Evolutionary conservation across 2,797 vertebrate species (phyloP).

Genomic region (Cetoscarus ocellatus): DNA sequence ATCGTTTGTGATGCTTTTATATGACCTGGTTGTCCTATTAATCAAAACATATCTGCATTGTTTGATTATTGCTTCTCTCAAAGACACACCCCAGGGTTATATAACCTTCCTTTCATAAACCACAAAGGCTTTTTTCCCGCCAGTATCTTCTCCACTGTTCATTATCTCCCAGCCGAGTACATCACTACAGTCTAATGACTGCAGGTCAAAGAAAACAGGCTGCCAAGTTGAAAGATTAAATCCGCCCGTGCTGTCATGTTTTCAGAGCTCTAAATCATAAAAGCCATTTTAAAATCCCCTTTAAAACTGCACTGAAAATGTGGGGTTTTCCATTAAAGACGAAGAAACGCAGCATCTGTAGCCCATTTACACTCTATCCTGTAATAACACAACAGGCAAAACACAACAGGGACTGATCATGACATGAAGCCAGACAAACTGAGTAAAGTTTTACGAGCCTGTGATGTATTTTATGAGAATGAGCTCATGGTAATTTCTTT

Average conservation of each 20-base stretch:
- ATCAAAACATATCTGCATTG: too few relatives aligned
- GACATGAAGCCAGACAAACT: slow-evolving; percentile 45
- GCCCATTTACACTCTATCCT: slow-evolving; percentile 20
- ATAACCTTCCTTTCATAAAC: background rate
- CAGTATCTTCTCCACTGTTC: background rate
- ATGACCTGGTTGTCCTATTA: too few relatives aligned
- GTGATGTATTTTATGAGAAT: slow-evolving; percentile 60
- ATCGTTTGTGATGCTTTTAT: too few relatives aligned
- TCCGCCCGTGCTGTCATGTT: background rate
- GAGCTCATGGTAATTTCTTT: slow-evolving; percentile 69
- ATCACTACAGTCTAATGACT: slow-evolving; percentile 15
- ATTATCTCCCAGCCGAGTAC: slow-evolving; percentile 3
- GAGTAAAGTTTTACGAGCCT: slow-evolving; percentile 59
- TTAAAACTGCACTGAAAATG: background rate
- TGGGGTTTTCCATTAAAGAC: background rate
- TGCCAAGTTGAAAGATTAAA: slow-evolving; percentile 3
- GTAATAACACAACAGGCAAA: slow-evolving; percentile 42
- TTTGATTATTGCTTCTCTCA: too few relatives aligned
- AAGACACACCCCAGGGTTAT: too few relatives aligned
- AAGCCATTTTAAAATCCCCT: slow-evolving; percentile 2
- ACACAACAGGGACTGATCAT: slow-evolving; percentile 52
- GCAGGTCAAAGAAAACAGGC: slow-evolving; percentile 19
- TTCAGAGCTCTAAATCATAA: slow-evolving; percentile 1
- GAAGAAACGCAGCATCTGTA: background rate
- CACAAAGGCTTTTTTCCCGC: background rate